Evolutionary conservation across 2,888 invertebrate species (phyloP).

Genomic region (Tipula helvola): DNA sequence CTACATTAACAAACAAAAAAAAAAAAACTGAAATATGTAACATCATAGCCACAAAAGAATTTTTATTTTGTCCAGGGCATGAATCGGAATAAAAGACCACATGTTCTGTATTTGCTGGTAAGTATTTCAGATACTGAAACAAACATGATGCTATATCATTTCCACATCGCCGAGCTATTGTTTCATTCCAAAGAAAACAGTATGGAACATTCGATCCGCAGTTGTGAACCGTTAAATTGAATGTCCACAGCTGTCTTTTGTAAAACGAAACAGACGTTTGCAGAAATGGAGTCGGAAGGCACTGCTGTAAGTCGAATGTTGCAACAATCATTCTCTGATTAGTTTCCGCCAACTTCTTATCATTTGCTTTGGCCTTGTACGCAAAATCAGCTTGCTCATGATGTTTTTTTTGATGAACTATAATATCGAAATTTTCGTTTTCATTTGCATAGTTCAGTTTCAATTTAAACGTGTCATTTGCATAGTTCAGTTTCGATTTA

Average conservation of each 20-base stretch:
- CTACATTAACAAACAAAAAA: no score
- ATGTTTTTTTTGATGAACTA: background rate
- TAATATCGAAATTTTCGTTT: background rate
- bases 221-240: no score
- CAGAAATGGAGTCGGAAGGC: background rate
- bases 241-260: background rate
- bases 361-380: background rate
- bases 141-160: background rate
- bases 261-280: background rate
- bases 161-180: background rate
- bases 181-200: background rate
- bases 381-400: background rate
- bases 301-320: background rate
- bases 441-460: background rate
- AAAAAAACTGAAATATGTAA: background rate
- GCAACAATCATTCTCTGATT: background rate
- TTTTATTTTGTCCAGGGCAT: background rate
- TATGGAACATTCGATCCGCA: background rate
- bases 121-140: background rate
- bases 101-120: no score
- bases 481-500: background rate
- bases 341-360: background rate
- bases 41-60: background rate
- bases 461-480: background rate
- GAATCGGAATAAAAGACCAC: background rate